phyloP scores from a whole-genome alignment of 2,888 invertebrate species.

The Oasisia sp. region DNA sequence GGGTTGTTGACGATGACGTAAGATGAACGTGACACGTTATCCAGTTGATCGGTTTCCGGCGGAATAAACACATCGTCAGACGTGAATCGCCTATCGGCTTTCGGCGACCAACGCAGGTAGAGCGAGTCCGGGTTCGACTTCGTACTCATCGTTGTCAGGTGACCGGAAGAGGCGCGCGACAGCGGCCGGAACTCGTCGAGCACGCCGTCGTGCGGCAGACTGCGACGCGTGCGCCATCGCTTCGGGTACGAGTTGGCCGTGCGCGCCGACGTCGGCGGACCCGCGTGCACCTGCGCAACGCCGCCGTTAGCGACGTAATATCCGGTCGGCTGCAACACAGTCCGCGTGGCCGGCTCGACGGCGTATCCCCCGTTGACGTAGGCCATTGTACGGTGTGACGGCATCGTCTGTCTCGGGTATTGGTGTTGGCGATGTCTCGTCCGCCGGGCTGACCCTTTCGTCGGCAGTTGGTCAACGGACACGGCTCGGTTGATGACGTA shows the following conservation, averaged over 20 bases:
- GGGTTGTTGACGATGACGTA: conserved; percentile 11
- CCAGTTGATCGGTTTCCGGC: neutral
- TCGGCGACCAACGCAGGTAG: neutral
- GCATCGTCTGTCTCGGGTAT: neutral
- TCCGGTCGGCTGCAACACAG: neutral
- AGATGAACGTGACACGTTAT: neutral
- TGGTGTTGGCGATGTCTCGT: neutral
- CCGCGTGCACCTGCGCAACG: conserved; percentile 11
- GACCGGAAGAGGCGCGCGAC: conserved; percentile 5
- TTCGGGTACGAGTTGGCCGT: neutral
- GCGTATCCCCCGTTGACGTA: neutral
- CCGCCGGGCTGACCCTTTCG: neutral
- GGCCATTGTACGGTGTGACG: neutral
- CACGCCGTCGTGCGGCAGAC: neutral
- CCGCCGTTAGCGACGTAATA: neutral
- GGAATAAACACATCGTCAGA: neutral
- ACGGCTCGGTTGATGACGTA: neutral
- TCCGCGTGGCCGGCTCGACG: neutral
- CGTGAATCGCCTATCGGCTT: neutral
- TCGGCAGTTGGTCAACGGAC: neutral
- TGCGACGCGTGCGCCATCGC: conserved; percentile 4
- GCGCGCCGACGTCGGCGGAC: neutral
- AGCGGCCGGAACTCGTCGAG: neutral
- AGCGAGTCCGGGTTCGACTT: neutral
- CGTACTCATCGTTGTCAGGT: conserved; percentile 3